A percentile compares a stretch with the other conserved stretches of the same genome.
phyloP scores from a whole-genome alignment of 1,140 invertebrate genomes.

The Halesus radiatus region DNA sequence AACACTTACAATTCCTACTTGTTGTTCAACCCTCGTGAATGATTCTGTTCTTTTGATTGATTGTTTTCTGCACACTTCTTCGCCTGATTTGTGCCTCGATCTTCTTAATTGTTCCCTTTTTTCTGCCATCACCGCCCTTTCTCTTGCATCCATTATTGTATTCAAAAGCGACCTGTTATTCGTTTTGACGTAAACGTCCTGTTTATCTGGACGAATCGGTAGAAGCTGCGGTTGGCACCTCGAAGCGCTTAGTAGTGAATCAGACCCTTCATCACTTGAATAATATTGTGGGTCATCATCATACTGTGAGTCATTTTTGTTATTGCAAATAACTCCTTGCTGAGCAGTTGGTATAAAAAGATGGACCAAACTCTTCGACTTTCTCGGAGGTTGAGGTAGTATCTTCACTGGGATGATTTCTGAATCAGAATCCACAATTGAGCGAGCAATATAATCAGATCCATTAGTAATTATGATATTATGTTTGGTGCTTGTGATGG shows the following conservation, averaged over 20 bases:
- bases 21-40: conserved; percentile 65
- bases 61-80: conserved; percentile 61
- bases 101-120: conserved; percentile 60
- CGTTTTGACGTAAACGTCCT: conserved; percentile 53
- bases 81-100: conserved; percentile 62
- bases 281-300: conserved; percentile 76
- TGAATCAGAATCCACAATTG: conserved; percentile 65
- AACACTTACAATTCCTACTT: conserved; percentile 62
- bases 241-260: conserved; percentile 78
- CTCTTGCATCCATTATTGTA: conserved; percentile 68
- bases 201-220: conserved; percentile 61
- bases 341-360: conserved; percentile 68
- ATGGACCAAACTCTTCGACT: conserved; percentile 72
- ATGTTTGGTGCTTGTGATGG: conserved; percentile 67
- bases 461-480: conserved; percentile 67
- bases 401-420: conserved; percentile 76
- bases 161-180: conserved; percentile 70
- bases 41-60: conserved; percentile 70
- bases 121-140: conserved; percentile 64
- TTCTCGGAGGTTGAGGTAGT: conserved; percentile 75
- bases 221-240: conserved; percentile 67
- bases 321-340: conserved; percentile 66
- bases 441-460: conserved; percentile 60
- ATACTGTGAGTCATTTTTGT: conserved; percentile 71
- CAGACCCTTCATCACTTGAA: conserved; percentile 77